Evolutionary conservation across 92 coral and sea anemone species (phyloP), one percentile per base, ranked within the genome.

Genomic region (Ricordea florida): DNA sequence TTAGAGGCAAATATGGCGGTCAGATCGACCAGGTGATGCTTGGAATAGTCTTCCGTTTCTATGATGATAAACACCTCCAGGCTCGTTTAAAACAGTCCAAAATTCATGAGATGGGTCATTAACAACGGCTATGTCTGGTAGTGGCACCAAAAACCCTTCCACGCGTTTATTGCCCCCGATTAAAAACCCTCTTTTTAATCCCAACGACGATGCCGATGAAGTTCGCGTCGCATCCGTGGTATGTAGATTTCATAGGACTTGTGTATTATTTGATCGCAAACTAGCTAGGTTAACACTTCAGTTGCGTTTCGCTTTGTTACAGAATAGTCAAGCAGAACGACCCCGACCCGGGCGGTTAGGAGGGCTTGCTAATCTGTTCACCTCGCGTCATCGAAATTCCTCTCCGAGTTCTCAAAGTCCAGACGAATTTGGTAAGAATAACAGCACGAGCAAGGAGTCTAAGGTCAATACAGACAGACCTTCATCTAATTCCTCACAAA

Each of bases 101-200:
- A 29, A 28, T 14, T 11, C n/a, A 20, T 37, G 51, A 27, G 46
- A 53, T 70, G 65, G 65, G 18, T 46, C 26, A 37, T 18, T 73
- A 47, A 46, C 61, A 48, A 65, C 40, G 48, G 77, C 37, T 23
- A 90, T 91, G 97, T 87, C 92, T 41, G 78, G 90, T 49, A 93
- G 97, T 58, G 85, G 93, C 22, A 73, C 79, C 43, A 91, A 80
- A 13, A 85, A 72, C 27, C 61, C 78, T 31, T 67, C 89, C 10
- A 68, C 89, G 29, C 87, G 98, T 24, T 75, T 94, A 55, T 62
- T 94, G 28, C 98, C 98, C 21, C 96, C 98, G 40, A 94, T 94
- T 15, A 91, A 89, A 43, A 94, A 88, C 30, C 97, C 97, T 14
- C 90, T 88, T 18, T 91, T 85, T 43, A 94, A 88, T 64, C 98